Conservation (phyloP, 2,888 invertebrate genomes). For the Tortrix viridana region DNA sequence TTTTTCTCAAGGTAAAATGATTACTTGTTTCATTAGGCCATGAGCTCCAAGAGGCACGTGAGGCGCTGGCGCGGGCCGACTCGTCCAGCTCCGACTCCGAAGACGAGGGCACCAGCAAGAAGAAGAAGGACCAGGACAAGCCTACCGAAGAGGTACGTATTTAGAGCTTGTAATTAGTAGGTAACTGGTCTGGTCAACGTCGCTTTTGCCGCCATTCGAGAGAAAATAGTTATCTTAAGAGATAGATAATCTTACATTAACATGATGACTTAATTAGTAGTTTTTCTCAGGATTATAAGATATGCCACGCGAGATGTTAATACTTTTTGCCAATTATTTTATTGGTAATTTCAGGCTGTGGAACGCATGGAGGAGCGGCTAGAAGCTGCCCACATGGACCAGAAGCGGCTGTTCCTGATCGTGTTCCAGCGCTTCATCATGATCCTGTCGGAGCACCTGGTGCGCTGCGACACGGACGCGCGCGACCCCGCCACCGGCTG, state of each 20-base stretch:
- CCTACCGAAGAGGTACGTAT: conserved; percentile 87
- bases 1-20: too few species aligned
- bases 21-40: conserved; percentile 69
- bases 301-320: too few species aligned
- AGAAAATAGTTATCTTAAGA: too few species aligned
- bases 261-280: too few species aligned
- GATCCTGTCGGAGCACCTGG: conserved; percentile 98
- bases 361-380: conserved; percentile 98
- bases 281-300: too few species aligned
- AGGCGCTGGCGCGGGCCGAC: conserved; percentile 93
- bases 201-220: too few species aligned
- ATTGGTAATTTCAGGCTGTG: conserved; percentile 86
- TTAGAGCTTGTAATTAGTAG: too few species aligned
- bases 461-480: conserved; percentile 96
- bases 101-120: conserved; percentile 86
- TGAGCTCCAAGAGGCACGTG: conserved; percentile 93
- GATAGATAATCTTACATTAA: too few species aligned
- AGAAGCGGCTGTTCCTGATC: conserved; percentile 97
- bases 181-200: too few species aligned
- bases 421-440: conserved; percentile 99
- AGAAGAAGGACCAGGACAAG: conserved; percentile 84
- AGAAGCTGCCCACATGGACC: conserved; percentile 97
- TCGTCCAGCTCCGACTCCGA: conserved; percentile 93
- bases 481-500: conserved; percentile 96
- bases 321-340: background rate